These are phyloP conservation scores for Pseudochromis fuscus DNA, from an alignment of 2,797 vertebrate genomes.

Conservation along the genomic window DNA sequence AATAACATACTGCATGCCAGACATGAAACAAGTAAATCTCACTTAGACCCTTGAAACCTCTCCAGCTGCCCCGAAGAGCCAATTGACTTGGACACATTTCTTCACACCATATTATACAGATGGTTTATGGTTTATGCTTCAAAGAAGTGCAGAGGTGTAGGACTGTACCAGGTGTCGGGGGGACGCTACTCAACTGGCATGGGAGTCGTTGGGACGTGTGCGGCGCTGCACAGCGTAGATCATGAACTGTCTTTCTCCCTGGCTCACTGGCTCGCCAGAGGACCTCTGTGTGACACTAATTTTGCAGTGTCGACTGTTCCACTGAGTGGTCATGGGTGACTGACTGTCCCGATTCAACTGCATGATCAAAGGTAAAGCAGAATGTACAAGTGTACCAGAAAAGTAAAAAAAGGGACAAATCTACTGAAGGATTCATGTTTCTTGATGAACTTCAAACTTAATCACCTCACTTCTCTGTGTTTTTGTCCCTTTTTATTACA, in stretches of 20 bases:
- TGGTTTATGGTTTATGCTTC: slow-evolving; percentile 76
- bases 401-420: slow-evolving; percentile 12
- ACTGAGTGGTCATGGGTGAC: slow-evolving; percentile 88
- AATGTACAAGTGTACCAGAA: slow-evolving; percentile 25
- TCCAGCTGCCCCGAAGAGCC: slow-evolving; percentile 69
- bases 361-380: slow-evolving; percentile 73
- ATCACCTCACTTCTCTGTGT: slow-evolving; percentile 15
- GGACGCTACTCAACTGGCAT: slow-evolving; percentile 50
- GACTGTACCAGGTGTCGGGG: slow-evolving; percentile 60
- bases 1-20: slow-evolving; percentile 50
- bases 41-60: slow-evolving; percentile 68
- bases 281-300: slow-evolving; percentile 86
- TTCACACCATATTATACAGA: slow-evolving; percentile 69
- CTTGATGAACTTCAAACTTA: slow-evolving; percentile 8
- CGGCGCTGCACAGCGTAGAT: slow-evolving; percentile 76
- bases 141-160: slow-evolving; percentile 70
- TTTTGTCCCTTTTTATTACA: slow-evolving; percentile 22
- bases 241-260: slow-evolving; percentile 87
- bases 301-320: slow-evolving; percentile 89
- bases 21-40: slow-evolving; percentile 72
- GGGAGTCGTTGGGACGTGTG: slow-evolving; percentile 71
- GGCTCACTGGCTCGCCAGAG: slow-evolving; percentile 87
- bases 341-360: slow-evolving; percentile 84
- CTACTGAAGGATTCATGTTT: slow-evolving; percentile 9
- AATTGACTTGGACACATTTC: slow-evolving; percentile 70